Conservation (phyloP, 2,888 invertebrate genomes). For the Hirudinaria manillensis region DNA sequence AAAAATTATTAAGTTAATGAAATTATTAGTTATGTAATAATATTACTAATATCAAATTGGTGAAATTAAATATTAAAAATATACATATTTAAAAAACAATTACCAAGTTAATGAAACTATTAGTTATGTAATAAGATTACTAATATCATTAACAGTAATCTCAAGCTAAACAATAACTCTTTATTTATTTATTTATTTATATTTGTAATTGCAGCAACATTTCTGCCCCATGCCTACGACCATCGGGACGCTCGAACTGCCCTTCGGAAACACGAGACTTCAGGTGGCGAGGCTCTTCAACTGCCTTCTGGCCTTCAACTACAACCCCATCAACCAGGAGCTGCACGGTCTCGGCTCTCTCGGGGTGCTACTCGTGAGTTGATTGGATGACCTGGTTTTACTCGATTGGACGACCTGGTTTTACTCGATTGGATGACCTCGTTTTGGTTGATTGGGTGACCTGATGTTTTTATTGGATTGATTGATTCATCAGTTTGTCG, state of each 20-base stretch:
- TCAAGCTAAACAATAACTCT: neutral
- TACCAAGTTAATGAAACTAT: too few relatives aligned
- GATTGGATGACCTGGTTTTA: neutral
- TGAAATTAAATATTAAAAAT: too few relatives aligned
- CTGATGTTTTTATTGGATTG: neutral
- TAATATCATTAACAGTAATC: too few relatives aligned
- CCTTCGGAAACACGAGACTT: slow-evolving; percentile 72
- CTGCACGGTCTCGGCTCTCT: slow-evolving; percentile 60
- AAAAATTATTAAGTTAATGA: too few relatives aligned
- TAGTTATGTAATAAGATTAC: too few relatives aligned
- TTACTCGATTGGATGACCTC: neutral
- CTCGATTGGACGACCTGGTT: neutral
- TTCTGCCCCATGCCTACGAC: slow-evolving; percentile 64
- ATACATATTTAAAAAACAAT: too few relatives aligned
- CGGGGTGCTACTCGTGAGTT: slow-evolving; percentile 59
- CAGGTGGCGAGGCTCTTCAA: slow-evolving; percentile 74
- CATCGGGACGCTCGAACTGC: slow-evolving; percentile 67
- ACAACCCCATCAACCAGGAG: slow-evolving; percentile 67
- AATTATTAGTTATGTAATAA: too few relatives aligned
- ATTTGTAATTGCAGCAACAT: slow-evolving; percentile 48
- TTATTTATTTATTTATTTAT: neutral
- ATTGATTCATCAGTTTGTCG: neutral
- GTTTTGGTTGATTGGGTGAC: neutral
- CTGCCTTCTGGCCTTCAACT: slow-evolving; percentile 67
- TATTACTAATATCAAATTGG: too few relatives aligned